These are phyloP conservation scores for Xestoiulus laeticollis DNA, from an alignment of 2,888 invertebrate genomes.

Conservation along the genomic window DNA sequence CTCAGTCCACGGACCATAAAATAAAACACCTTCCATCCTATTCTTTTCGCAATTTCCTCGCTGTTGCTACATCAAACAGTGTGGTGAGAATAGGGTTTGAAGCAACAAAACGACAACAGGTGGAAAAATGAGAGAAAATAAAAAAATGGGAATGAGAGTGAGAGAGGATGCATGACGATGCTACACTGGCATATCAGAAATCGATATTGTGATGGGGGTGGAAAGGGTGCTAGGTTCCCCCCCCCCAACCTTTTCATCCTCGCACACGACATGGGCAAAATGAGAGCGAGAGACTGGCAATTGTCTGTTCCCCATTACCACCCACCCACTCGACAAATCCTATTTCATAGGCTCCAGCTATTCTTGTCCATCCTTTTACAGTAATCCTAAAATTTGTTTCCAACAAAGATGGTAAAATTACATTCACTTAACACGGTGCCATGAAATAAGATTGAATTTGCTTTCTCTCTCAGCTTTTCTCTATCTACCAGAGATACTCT, in stretches of 20 bases:
- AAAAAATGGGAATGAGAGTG: not conserved
- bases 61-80: constrained; percentile 7
- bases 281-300: constrained; percentile 10
- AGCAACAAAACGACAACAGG: constrained; percentile 34
- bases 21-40: constrained; percentile 37
- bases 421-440: constrained; percentile 46
- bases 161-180: constrained; percentile 28
- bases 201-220: constrained; percentile 8
- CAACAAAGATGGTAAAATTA: constrained; percentile 47
- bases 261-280: not conserved
- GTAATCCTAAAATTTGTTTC: constrained; percentile 48
- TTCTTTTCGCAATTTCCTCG: constrained; percentile 23
- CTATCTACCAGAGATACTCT: not conserved
- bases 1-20: constrained; percentile 37
- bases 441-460: constrained; percentile 34
- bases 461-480: constrained; percentile 37
- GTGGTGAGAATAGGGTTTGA: constrained; percentile 34
- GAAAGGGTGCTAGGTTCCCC: not conserved
- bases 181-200: constrained; percentile 7
- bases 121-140: constrained; percentile 37
- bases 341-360: constrained; percentile 44
- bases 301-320: not conserved
- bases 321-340: constrained; percentile 36
- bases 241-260: not conserved
- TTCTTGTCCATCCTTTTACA: constrained; percentile 46